phyloP scores from a whole-genome alignment of 2,113 vertebrate species.

The Antennarius striatus region DNA sequence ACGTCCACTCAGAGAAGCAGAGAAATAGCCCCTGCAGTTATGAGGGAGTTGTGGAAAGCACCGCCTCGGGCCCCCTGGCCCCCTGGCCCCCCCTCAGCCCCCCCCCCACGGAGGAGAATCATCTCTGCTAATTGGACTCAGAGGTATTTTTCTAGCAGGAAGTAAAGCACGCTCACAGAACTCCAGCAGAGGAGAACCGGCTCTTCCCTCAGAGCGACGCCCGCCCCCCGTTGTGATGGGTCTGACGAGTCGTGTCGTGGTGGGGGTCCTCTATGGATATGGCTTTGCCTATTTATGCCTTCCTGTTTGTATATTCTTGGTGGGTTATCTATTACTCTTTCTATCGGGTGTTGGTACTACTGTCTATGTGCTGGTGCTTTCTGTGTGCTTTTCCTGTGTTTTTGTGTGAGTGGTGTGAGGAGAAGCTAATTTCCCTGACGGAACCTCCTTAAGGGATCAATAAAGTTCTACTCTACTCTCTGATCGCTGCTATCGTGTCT shows the following conservation, averaged over 20 bases:
- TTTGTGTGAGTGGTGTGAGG: no score
- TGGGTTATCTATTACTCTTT: no score
- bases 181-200: slow-evolving; percentile 40
- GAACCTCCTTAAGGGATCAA: no score
- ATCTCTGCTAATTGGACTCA: slow-evolving; percentile 69
- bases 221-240: slow-evolving; percentile 18
- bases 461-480: slow-evolving; percentile 46
- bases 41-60: slow-evolving; percentile 39
- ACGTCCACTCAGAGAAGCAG: slow-evolving; percentile 6
- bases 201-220: slow-evolving; percentile 25
- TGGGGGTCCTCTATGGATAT: no score
- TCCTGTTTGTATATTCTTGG: no score
- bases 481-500: slow-evolving; percentile 56
- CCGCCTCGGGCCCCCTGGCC: slow-evolving; percentile 1
- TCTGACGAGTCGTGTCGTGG: slow-evolving; percentile 6
- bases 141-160: slow-evolving; percentile 54
- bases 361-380: no score
- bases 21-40: slow-evolving; percentile 28
- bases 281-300: no score
- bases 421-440: no score
- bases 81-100: slow-evolving; percentile 21
- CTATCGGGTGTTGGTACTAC: no score
- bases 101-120: slow-evolving; percentile 50
- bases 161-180: slow-evolving; percentile 46
- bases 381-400: no score